Evolutionary conservation across 2,113 vertebrate genomes (phyloP).

Genomic region (Chaetura pelagica): DNA sequence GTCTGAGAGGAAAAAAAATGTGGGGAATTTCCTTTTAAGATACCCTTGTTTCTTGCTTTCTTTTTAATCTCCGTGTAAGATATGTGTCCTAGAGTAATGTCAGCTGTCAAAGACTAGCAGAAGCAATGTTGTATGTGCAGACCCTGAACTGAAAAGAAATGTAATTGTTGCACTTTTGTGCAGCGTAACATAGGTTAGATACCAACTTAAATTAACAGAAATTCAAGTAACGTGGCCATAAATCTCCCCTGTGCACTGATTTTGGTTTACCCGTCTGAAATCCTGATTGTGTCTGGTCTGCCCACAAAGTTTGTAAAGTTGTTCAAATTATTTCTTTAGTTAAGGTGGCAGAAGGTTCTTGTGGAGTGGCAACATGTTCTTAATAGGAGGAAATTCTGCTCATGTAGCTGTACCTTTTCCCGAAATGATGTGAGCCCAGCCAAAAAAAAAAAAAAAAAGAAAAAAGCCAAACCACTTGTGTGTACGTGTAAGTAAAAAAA

Average conservation of each 20-base stretch:
- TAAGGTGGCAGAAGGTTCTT: not conserved
- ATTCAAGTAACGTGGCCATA: not conserved
- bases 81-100: not conserved
- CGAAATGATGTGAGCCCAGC: not conserved
- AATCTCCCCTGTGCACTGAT: not conserved
- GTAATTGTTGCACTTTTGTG: not conserved
- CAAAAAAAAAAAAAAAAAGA: too few species aligned
- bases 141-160: not conserved
- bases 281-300: not conserved
- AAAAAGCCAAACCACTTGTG: not conserved
- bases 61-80: conserved; percentile 18
- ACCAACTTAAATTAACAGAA: not conserved
- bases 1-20: not conserved
- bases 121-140: not conserved
- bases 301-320: not conserved
- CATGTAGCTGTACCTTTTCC: not conserved
- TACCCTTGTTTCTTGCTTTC: conserved; percentile 21
- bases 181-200: not conserved
- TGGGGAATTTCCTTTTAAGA: conserved; percentile 49
- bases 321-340: not conserved
- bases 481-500: not conserved
- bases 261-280: not conserved
- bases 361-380: not conserved
- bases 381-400: not conserved
- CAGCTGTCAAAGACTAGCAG: not conserved